Percentiles rank a stretch among this genome's conserved stretches.
These are phyloP conservation scores for Polyergus mexicanus DNA, from an alignment of 1,140 invertebrate genomes.

Conservation along the genomic window DNA sequence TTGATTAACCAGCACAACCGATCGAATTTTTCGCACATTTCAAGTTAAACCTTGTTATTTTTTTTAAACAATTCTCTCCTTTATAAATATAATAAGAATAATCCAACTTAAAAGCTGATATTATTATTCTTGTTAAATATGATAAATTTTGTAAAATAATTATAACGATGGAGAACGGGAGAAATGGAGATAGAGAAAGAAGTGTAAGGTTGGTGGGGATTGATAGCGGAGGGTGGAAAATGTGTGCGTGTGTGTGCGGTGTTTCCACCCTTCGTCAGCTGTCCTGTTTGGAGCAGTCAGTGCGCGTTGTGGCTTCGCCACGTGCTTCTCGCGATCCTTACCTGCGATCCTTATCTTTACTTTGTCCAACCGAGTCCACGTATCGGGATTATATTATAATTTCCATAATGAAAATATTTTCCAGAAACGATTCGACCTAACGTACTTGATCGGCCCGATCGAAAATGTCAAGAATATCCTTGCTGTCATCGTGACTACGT, in stretches of 20 bases:
- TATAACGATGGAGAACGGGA: background rate
- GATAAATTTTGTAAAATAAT: constrained; percentile 7
- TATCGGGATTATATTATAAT: background rate
- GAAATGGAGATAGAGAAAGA: constrained; percentile 48
- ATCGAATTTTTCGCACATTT: background rate
- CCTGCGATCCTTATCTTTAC: background rate
- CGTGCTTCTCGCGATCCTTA: constrained; percentile 81
- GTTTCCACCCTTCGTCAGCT: constrained; percentile 81
- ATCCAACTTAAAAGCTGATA: background rate
- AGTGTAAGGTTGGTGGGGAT: constrained; percentile 68
- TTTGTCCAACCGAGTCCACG: background rate
- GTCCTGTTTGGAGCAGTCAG: constrained; percentile 81
- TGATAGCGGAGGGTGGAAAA: constrained; percentile 66
- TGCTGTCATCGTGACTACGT: background rate
- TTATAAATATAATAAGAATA: background rate
- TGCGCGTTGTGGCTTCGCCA: constrained; percentile 83
- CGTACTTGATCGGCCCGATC: background rate
- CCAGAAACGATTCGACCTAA: background rate
- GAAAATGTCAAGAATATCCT: background rate
- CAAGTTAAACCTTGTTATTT: background rate
- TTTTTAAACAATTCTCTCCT: no score
- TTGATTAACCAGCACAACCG: background rate
- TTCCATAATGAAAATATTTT: background rate
- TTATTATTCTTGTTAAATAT: background rate
- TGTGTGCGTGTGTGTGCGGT: constrained; percentile 32